Base-by-base conservation (phyloP, 2,888 invertebrate species). In the Darwinula stevensoni region DNA sequence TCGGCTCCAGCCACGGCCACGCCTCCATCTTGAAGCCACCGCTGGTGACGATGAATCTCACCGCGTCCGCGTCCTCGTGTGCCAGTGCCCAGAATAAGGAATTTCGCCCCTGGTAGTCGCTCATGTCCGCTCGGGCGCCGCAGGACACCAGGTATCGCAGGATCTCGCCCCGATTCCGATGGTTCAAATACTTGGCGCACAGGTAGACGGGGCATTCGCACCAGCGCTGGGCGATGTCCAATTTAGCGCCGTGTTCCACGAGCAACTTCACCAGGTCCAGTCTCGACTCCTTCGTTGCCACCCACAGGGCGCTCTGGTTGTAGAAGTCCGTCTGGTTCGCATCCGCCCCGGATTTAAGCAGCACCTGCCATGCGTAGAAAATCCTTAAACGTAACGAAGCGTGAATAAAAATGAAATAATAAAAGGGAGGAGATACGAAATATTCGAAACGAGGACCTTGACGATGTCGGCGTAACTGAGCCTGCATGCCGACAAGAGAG, bases 401-500 rank as follows among this genome's bases (percentile, higher is more conserved):
- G n/a, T n/a, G n/a, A n/a, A n/a, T n/a, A n/a, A n/a, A n/a, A n/a
- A n/a, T n/a, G n/a, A n/a, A n/a, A n/a, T n/a, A n/a, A n/a, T n/a
- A n/a, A n/a, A n/a, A n/a, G n/a, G n/a, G n/a, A n/a, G n/a, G n/a
- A n/a, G n/a, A n/a, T n/a, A n/a, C n/a, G n/a, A n/a, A n/a, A n/a
- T n/a, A n/a, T n/a, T n/a, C n/a, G n/a, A n/a, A n/a, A 22, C n/a
- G 22, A 22, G 22, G 22, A 22, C n/a, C 22, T 22, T 22, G 14
- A 47, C 48, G n/a, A 46, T 47, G 34, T 43, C 43, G 30, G 40
- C 36, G 35, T 46, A 45, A 37, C 47, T 47, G 36, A 50, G 43
- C 16, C 51, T 44, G 35, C 50, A 49, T 5, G 51, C 49, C 18
- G 48, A 47, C 28, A 49, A 47, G 6, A 51, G 38, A 2, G 50